Conservation (phyloP, 2,797 vertebrate genomes). For the Alca torda region DNA sequence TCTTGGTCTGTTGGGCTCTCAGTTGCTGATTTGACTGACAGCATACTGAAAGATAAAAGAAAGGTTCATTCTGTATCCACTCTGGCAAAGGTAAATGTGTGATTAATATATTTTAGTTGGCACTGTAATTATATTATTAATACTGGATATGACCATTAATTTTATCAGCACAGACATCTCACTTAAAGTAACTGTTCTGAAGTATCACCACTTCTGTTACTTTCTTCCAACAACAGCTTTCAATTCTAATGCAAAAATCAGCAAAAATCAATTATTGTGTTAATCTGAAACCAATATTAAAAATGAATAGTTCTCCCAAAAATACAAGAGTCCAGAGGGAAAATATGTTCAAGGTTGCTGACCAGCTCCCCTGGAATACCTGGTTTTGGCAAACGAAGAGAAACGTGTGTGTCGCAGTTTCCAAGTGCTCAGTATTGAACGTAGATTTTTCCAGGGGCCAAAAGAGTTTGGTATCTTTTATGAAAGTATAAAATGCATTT, state of each 20-base stretch:
- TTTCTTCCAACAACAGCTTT: background rate
- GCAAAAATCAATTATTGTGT: background rate
- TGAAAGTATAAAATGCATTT: background rate
- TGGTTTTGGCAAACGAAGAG: background rate
- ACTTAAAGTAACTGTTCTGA: background rate
- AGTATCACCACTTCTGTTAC: background rate
- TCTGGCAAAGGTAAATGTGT: slow-evolving; percentile 87
- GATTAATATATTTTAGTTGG: background rate
- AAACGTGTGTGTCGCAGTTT: background rate
- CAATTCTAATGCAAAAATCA: background rate
- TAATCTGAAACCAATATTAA: background rate
- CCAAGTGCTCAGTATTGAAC: background rate
- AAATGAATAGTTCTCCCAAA: background rate
- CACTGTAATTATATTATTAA: background rate
- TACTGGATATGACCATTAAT: background rate
- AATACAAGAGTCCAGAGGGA: background rate
- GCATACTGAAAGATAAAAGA: slow-evolving; percentile 84
- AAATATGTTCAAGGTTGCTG: background rate
- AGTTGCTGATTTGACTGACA: slow-evolving; percentile 90
- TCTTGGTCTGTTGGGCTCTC: slow-evolving; percentile 95
- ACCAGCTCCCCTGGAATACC: background rate
- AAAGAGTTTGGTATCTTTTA: background rate
- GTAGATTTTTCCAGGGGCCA: background rate
- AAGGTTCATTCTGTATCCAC: slow-evolving; percentile 91
- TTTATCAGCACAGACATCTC: background rate